phyloP scores from a whole-genome alignment of 2,797 vertebrate genomes.

The Pangasius mekongensis region DNA sequence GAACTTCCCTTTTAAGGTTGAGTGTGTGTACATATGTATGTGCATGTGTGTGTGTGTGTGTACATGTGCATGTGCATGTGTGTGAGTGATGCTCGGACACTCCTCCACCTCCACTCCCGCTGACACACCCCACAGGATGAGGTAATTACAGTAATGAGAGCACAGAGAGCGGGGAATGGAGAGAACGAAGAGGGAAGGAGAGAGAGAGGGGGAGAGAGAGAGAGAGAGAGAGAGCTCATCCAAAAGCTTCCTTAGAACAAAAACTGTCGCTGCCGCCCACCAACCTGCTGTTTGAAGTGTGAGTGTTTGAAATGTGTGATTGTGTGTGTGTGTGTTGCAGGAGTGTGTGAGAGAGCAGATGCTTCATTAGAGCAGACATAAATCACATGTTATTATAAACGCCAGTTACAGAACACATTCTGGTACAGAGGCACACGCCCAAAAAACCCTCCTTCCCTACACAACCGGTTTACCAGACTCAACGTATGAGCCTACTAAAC shows the following conservation, averaged over 20 bases:
- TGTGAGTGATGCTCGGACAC: conserved; percentile 43
- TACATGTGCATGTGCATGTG: conserved; percentile 20
- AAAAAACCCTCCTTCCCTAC: conserved; percentile 8
- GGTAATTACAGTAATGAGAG: conserved; percentile 58
- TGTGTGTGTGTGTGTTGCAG: conserved; percentile 44
- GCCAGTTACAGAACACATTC: conserved; percentile 42
- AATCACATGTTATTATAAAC: conserved; percentile 61
- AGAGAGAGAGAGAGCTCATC: conserved; percentile 16
- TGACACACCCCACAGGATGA: conserved; percentile 54
- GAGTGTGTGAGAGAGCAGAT: conserved; percentile 57
- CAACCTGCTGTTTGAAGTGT: conserved; percentile 57
- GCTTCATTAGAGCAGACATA: conserved; percentile 59
- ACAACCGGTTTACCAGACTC: neutral
- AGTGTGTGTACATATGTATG: neutral
- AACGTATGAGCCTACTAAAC: neutral
- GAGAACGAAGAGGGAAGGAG: neutral
- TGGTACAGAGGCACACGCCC: conserved; percentile 43
- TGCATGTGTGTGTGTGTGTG: neutral
- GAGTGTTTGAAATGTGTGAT: conserved; percentile 36
- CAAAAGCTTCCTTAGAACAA: conserved; percentile 44
- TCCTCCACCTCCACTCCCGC: conserved; percentile 46
- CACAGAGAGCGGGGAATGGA: conserved; percentile 26
- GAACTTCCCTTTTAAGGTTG: neutral
- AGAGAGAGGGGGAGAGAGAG: conserved; percentile 32
- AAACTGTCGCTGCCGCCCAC: conserved; percentile 59